Percentiles rank a stretch among this genome's conserved stretches.
These are phyloP conservation scores for Stomatorhinus ivindoensis DNA, from an alignment of 2,113 vertebrate species.

Conservation along the genomic window DNA sequence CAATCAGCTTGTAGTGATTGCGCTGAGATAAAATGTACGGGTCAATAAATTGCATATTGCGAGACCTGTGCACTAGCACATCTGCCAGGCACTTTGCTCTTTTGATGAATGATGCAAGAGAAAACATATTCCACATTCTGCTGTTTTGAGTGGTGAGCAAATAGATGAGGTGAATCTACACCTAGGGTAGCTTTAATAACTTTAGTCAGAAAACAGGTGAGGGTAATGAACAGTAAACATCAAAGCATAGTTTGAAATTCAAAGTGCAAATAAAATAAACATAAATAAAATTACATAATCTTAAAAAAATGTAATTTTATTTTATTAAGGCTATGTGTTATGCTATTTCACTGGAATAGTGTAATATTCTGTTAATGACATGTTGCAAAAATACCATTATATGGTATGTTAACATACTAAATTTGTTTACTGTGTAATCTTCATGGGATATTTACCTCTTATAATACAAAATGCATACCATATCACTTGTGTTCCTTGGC, in stretches of 20 bases:
- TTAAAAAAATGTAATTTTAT: not conserved
- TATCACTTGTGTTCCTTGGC: not conserved
- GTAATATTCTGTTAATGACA: not conserved
- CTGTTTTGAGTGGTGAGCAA: not conserved
- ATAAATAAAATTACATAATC: not conserved
- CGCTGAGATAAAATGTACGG: not conserved
- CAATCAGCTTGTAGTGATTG: not conserved
- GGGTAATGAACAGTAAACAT: not conserved
- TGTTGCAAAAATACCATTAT: not conserved
- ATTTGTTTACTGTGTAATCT: not conserved
- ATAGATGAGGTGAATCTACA: not conserved
- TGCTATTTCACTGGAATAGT: not conserved
- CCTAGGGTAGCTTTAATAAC: not conserved
- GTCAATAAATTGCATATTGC: not conserved
- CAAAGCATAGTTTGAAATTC: not conserved
- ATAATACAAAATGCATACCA: not conserved
- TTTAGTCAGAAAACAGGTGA: not conserved
- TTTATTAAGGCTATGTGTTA: not conserved
- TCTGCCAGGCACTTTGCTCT: not conserved
- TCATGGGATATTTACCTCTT: not conserved
- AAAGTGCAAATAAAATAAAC: not conserved
- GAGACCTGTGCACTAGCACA: not conserved
- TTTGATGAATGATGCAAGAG: constrained; percentile 12
- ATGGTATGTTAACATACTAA: not conserved
- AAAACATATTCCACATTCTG: not conserved